These are phyloP conservation scores for Labeo calbasu DNA, from an alignment of 2,797 vertebrate genomes.

Conservation along the genomic window DNA sequence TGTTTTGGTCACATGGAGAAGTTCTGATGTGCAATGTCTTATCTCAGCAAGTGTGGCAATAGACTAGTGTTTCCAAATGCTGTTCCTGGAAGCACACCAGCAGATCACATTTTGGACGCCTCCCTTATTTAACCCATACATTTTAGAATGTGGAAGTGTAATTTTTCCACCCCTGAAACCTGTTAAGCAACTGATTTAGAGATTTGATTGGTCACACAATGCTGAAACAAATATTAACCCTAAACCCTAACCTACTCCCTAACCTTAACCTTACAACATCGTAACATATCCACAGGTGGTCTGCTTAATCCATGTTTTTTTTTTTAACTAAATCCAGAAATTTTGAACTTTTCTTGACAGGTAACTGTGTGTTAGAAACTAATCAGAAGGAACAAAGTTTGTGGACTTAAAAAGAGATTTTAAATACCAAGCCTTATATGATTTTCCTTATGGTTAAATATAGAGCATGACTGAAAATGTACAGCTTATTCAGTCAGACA, in stretches of 20 bases:
- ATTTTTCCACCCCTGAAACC: background rate
- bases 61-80: background rate
- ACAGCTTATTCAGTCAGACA: no score
- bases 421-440: no score
- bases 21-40: conserved; percentile 3
- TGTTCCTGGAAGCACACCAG: background rate
- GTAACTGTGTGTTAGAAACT: no score
- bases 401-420: no score
- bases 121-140: background rate
- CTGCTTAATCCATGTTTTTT: no score
- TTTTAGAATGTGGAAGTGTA: background rate
- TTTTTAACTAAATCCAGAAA: no score
- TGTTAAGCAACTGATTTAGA: background rate
- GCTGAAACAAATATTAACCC: background rate
- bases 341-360: no score
- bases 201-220: background rate
- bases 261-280: background rate
- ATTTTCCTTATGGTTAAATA: no score
- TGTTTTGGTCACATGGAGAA: conserved; percentile 38
- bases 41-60: conserved; percentile 19
- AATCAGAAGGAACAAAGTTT: no score
- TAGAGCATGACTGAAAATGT: no score
- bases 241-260: background rate
- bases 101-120: background rate
- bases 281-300: background rate